Conservation (phyloP, 2,797 vertebrate species). For the Platyrinchus mystaceus region DNA sequence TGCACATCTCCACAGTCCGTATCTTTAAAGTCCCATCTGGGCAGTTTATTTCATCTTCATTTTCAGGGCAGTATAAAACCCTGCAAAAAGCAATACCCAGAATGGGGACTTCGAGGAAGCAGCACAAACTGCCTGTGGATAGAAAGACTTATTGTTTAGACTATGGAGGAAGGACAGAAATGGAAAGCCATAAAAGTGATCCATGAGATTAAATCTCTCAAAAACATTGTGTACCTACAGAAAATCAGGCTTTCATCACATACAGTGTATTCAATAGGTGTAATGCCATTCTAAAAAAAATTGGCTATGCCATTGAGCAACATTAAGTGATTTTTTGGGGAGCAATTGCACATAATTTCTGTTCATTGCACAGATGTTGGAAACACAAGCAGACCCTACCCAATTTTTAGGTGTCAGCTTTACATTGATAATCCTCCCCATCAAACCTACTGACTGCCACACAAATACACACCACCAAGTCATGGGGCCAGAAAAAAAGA, state of each 20-base stretch:
- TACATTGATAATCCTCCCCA: neutral
- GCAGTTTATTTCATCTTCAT: slow-evolving; percentile 32
- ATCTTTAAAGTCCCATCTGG: slow-evolving; percentile 15
- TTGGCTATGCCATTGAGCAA: rapidly evolving
- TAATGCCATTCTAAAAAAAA: neutral
- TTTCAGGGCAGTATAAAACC: slow-evolving; percentile 26
- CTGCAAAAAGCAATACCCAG: neutral
- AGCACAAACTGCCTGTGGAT: neutral
- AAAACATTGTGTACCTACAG: neutral
- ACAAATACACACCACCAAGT: neutral
- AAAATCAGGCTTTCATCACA: neutral
- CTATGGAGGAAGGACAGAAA: neutral
- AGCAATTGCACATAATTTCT: neutral
- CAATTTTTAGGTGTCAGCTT: neutral
- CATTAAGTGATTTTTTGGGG: neutral
- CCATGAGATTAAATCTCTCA: neutral
- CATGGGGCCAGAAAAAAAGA: neutral
- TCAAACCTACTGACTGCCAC: neutral
- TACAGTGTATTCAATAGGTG: neutral
- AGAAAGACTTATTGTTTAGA: neutral
- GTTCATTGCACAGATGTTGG: neutral
- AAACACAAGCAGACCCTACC: neutral
- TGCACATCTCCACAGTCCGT: neutral
- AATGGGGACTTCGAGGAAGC: neutral
- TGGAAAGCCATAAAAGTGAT: neutral